Conservation (phyloP, 2,113 vertebrate genomes). For the Rousettus leschenaultii region DNA sequence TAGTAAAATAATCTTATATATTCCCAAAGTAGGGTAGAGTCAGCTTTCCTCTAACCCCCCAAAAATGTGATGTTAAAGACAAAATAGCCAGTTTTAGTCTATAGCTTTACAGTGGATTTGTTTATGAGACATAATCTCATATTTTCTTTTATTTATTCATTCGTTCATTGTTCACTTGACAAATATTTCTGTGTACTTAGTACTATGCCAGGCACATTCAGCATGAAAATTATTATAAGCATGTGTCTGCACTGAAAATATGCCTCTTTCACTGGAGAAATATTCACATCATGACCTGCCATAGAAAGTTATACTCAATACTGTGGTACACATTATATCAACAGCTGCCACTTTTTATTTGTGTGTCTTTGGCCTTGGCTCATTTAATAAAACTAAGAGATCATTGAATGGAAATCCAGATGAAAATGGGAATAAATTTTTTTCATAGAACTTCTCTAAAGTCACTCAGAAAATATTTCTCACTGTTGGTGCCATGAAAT, state of each 20-base stretch:
- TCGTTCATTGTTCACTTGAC: background rate
- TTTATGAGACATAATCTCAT: background rate
- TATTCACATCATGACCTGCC: background rate
- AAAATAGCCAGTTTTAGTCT: background rate
- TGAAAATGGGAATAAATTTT: background rate
- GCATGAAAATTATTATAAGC: background rate
- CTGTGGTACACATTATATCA: no score
- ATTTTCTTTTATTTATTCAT: background rate
- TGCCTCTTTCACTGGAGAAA: background rate
- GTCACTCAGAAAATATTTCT: background rate
- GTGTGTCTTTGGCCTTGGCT: background rate
- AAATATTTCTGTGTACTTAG: background rate
- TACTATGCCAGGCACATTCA: background rate
- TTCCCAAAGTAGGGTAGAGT: background rate
- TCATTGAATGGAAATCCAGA: background rate
- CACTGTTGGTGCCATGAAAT: background rate
- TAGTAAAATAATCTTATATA: background rate
- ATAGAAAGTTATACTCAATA: background rate
- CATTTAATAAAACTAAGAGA: background rate
- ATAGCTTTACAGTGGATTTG: background rate
- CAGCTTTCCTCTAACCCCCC: rapidly evolving
- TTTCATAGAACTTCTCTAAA: background rate
- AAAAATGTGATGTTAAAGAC: background rate
- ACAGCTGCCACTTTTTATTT: background rate
- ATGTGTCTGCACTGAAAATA: background rate